These are phyloP conservation scores for Drosophila tripunctata DNA, from an alignment of 2,888 invertebrate genomes.

Conservation along the genomic window DNA sequence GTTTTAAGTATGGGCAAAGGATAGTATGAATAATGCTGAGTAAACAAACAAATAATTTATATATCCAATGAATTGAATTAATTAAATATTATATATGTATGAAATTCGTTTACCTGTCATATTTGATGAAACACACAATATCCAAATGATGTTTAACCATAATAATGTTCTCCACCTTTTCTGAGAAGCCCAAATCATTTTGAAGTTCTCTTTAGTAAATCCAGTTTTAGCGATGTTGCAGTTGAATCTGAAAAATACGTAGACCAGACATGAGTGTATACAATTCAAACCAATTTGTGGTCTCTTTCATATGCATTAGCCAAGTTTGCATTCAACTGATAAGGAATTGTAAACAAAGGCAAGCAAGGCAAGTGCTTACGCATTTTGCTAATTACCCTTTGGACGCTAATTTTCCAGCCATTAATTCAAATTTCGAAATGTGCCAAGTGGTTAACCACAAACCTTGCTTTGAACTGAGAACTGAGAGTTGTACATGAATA, in stretches of 20 bases:
- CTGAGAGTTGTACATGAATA: no score
- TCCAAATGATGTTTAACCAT: conserved; percentile 6
- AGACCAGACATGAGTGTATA: no score
- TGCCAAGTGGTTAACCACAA: background rate
- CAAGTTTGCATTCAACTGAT: background rate
- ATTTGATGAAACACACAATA: conserved; percentile 1
- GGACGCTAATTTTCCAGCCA: background rate
- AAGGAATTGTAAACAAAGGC: background rate
- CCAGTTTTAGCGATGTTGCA: background rate
- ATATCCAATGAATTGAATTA: no score
- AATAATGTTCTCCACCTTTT: background rate
- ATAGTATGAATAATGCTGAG: background rate
- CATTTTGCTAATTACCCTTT: conserved; percentile 1
- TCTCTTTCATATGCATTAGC: background rate
- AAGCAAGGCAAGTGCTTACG: background rate
- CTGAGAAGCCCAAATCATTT: conserved; percentile 20
- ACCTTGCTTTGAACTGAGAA: background rate
- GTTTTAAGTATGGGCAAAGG: no score
- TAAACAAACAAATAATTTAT: conserved; percentile 1
- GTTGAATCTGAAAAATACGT: no score
- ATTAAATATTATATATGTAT: no score
- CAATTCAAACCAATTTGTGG: no score
- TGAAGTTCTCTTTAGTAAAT: background rate
- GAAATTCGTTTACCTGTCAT: conserved; percentile 27
- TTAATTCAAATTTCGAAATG: background rate